A percentile compares a stretch with the other conserved stretches of the same genome.
These are phyloP conservation scores for Malurus leucopterus DNA, from an alignment of 2,797 vertebrate genomes.

Conservation along the genomic window DNA sequence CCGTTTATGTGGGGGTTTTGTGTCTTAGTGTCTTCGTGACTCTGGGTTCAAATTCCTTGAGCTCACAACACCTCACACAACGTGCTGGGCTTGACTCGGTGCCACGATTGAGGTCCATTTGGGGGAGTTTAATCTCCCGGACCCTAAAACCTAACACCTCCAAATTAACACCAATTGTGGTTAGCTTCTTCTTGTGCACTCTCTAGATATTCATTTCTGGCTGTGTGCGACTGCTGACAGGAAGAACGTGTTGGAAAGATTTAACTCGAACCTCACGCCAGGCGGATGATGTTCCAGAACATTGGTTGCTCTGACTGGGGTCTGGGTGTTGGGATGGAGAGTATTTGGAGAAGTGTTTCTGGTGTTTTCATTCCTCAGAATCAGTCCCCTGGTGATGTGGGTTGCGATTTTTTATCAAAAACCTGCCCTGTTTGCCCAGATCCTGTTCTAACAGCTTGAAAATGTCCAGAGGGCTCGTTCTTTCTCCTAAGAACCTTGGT, in stretches of 20 bases:
- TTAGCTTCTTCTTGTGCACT: neutral
- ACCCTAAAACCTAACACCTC: constrained; percentile 34
- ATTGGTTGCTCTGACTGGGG: neutral
- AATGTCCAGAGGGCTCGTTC: neutral
- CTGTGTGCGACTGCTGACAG: neutral
- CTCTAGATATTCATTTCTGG: neutral
- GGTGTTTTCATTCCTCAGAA: neutral
- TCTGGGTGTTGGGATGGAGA: neutral
- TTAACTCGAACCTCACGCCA: neutral
- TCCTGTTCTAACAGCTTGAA: neutral
- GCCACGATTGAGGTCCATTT: neutral
- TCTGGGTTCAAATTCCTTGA: neutral
- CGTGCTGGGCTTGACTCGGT: neutral
- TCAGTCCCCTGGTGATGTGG: neutral
- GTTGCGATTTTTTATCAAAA: neutral
- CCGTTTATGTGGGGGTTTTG: neutral
- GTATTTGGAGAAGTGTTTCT: neutral
- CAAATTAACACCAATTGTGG: constrained; percentile 48
- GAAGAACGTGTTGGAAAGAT: constrained; percentile 12
- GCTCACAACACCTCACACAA: neutral
- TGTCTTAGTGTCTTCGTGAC: neutral
- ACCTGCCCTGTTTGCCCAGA: neutral
- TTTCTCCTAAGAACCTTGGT: neutral
- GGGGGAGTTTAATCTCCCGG: neutral
- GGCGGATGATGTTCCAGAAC: neutral